Conservation (phyloP, 2,797 vertebrate genomes). For the Nasua narica region DNA sequence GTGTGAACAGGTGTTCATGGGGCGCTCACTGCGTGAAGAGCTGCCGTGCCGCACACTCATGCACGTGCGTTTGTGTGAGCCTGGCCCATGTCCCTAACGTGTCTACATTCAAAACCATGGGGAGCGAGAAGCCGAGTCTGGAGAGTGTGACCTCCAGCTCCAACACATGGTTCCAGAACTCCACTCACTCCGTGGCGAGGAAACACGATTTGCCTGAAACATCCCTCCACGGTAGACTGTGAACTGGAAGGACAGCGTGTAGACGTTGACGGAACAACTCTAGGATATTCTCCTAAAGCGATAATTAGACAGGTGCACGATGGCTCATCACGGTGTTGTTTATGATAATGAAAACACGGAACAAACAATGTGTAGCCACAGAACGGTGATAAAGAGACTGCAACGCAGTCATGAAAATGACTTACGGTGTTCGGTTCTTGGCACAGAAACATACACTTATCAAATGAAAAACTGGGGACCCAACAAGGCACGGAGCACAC, state of each 20-base stretch:
- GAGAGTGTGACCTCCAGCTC: background rate
- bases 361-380: fast-evolving
- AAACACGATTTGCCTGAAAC: background rate
- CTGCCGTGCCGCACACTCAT: fast-evolving
- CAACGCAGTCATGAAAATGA: fast-evolving
- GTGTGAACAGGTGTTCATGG: no score
- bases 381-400: background rate
- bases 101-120: background rate
- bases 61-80: background rate
- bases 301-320: fast-evolving
- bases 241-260: fast-evolving
- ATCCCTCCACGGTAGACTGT: background rate
- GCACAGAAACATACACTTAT: background rate
- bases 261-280: background rate
- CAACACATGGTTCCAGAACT: no score
- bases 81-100: no score
- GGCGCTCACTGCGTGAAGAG: background rate
- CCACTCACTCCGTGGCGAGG: fast-evolving
- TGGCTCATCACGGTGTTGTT: fast-evolving
- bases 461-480: background rate
- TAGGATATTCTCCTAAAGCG: background rate
- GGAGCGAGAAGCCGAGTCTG: background rate
- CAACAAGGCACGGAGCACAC: fast-evolving
- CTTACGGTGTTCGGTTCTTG: fast-evolving
- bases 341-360: fast-evolving